Percentiles rank a stretch among this genome's conserved stretches.
Evolutionary conservation across 2,888 invertebrate species (phyloP).

Genomic region (Pseudococcus viburni): DNA sequence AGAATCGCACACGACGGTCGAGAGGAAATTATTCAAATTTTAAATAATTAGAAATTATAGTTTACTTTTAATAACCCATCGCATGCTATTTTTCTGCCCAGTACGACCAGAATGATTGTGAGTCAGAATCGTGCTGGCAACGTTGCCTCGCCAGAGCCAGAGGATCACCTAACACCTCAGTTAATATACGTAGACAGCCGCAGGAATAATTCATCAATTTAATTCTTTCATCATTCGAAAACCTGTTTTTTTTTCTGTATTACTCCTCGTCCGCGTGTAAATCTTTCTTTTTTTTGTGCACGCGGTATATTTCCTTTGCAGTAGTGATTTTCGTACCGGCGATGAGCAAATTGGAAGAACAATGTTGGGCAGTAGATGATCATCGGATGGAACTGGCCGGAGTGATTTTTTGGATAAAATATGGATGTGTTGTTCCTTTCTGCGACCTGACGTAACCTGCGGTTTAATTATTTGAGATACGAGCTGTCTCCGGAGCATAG

Average conservation of each 20-base stretch:
- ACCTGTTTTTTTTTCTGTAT: constrained; percentile 26
- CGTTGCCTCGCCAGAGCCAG: background rate
- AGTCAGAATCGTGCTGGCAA: constrained; percentile 27
- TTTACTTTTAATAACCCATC: constrained; percentile 26
- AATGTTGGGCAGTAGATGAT: background rate
- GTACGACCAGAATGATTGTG: background rate
- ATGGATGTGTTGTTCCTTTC: background rate
- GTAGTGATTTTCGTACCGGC: background rate
- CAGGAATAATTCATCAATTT: constrained; percentile 54
- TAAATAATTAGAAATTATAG: constrained; percentile 45
- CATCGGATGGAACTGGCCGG: background rate
- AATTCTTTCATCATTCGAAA: constrained; percentile 45
- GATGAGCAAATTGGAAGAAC: background rate
- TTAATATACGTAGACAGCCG: constrained; percentile 40
- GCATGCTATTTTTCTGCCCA: constrained; percentile 5
- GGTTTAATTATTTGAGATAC: constrained; percentile 18
- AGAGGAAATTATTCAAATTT: constrained; percentile 52
- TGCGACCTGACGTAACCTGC: background rate
- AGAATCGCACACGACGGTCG: constrained; percentile 28
- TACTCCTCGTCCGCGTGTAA: background rate
- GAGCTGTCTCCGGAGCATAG: background rate
- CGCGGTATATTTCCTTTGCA: background rate
- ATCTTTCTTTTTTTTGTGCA: background rate
- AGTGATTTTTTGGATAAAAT: background rate
- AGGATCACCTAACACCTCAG: constrained; percentile 47